Conservation (phyloP, 2,113 vertebrate species). For the Agelaius tricolor region DNA sequence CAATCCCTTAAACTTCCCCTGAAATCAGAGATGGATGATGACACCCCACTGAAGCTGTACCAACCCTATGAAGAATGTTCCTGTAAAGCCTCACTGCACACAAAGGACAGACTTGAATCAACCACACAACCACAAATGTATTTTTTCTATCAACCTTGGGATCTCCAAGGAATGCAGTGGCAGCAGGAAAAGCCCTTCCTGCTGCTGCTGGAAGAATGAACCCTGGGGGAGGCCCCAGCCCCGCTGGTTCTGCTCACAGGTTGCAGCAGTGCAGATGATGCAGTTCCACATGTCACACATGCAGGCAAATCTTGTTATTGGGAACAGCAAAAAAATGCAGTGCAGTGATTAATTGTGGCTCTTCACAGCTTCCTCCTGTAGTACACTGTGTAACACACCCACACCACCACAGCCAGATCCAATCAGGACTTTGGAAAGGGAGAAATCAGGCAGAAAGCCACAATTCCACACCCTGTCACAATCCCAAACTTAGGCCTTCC, state of each 20-base stretch:
- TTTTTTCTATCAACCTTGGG: not conserved
- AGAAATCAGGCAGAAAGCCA: not conserved
- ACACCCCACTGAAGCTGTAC: accelerated
- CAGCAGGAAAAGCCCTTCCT: not conserved
- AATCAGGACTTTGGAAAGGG: not conserved
- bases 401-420: not conserved
- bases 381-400: not conserved
- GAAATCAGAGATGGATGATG: not conserved
- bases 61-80: not conserved
- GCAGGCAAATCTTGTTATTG: not conserved
- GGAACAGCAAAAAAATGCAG: not conserved
- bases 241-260: not conserved
- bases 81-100: not conserved
- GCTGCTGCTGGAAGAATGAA: not conserved
- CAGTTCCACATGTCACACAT: not conserved
- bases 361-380: not conserved
- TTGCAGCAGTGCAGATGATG: not conserved
- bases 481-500: not conserved
- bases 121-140: not conserved
- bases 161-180: not conserved
- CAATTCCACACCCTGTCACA: not conserved
- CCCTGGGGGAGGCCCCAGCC: not conserved
- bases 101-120: not conserved
- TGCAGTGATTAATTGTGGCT: not conserved
- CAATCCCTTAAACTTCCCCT: not conserved